Evolutionary conservation across 2,888 invertebrate genomes (phyloP), one percentile per base, ranked within the genome.

Genomic region (Drosophila paranaensis): DNA sequence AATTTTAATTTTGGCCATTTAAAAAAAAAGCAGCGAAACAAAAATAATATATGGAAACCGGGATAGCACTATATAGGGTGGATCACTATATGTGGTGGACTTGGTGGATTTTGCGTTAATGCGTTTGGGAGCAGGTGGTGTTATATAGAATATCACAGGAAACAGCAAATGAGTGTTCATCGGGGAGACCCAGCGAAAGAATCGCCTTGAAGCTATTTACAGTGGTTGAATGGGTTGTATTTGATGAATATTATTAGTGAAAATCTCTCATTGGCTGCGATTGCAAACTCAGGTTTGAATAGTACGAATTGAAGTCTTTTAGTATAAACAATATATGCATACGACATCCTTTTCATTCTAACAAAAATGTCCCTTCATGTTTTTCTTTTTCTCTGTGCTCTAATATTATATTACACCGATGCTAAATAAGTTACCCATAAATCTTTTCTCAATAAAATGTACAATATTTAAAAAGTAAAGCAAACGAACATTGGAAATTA

Each of bases 1-100:
- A 80, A 78, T 92, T 42, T 61, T 14, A 43, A 9, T 79, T 78
- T 92, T 50, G 94, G 94, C 68, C 27, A 43, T 42, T 16, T 45
- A 77, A 79, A 27, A 42, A 43, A 71, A 65, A 48, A 68, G 68
- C 57, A 64, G 55, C 27, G 14, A 33, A 43, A 56, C 39, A 35
- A 20, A 72, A 71, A 60, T 54, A 35, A 73, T 53, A 60, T 71
- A 66, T 54, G 27, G 13, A 46, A 81, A 71, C 67, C 57, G 45
- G 63, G 60, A 35, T 54, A 54, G 37, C 48, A 42, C 71, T 73
- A 62, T n/a, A 42, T 11, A 67, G 45, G 71, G 54, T 45, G 39
- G 35, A 40, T 39, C 71, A 42, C 66, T 76, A 76, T 45, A 58
- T 64, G 50, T 75, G 61, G 68, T 67, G 55, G 30, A 46, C 56